Evolutionary conservation across 2,888 invertebrate species (phyloP).

Genomic region (Lacanobia wlatinum): DNA sequence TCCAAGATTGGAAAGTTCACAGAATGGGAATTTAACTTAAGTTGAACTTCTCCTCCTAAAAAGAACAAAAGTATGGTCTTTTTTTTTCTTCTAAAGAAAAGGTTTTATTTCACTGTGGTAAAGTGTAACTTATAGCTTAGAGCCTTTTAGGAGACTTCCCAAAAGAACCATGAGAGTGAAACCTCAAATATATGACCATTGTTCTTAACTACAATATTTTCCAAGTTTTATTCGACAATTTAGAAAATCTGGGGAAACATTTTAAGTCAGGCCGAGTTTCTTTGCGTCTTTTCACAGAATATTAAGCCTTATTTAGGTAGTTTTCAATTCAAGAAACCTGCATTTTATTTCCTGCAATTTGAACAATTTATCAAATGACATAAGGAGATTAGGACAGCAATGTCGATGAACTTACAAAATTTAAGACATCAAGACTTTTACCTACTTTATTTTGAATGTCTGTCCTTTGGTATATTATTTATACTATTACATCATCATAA

Average conservation of each 20-base stretch:
- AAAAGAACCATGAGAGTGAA: conserved; percentile 6
- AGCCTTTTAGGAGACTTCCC: conserved; percentile 23
- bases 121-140: conserved; percentile 43
- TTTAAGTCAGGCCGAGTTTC: neutral
- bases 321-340: neutral
- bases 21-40: neutral
- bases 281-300: no score
- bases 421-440: no score
- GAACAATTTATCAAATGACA: no score
- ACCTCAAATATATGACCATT: conserved; percentile 33
- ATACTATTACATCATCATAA: no score
- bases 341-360: neutral
- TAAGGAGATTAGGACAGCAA: no score
- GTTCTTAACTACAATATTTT: conserved; percentile 18
- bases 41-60: conserved; percentile 8
- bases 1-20: neutral
- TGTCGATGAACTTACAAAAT: no score
- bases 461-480: no score
- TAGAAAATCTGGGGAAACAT: neutral
- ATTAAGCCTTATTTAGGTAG: neutral
- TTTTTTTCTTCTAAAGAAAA: conserved; percentile 19
- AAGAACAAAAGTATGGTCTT: neutral
- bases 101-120: conserved; percentile 37
- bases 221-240: neutral
- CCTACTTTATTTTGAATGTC: no score